Conservation (phyloP, 2,113 vertebrate genomes). For the Sitta europaea region DNA sequence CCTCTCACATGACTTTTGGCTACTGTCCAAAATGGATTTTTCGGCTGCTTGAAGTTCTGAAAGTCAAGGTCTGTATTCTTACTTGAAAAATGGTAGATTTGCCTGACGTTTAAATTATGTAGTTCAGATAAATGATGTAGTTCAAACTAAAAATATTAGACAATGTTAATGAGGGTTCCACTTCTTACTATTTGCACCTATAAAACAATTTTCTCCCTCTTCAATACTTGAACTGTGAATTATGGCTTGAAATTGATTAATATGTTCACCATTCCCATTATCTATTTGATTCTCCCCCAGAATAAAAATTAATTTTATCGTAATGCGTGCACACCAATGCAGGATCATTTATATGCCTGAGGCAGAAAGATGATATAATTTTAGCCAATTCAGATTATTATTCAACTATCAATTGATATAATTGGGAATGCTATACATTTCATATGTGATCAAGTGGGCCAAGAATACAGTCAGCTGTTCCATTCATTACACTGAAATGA, state of each 20-base stretch:
- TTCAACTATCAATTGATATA: constrained; percentile 34
- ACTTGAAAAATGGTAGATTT: constrained; percentile 29
- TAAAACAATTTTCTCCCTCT: constrained; percentile 17
- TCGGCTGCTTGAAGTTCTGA: not conserved
- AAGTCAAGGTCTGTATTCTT: not conserved
- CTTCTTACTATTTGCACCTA: constrained; percentile 49
- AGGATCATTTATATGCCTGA: constrained; percentile 15
- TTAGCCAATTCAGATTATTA: constrained; percentile 41
- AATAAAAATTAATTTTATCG: constrained; percentile 33
- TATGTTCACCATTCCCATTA: constrained; percentile 19
- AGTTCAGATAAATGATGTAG: constrained; percentile 18
- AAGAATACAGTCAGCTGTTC: not conserved
- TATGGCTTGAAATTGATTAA: constrained; percentile 53
- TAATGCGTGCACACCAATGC: not conserved
- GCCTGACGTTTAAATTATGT: constrained; percentile 41
- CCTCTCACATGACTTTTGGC: not conserved
- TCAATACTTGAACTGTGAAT: constrained; percentile 30
- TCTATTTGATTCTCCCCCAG: not conserved
- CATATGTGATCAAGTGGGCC: not conserved
- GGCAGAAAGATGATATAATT: constrained; percentile 23
- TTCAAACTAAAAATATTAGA: constrained; percentile 29
- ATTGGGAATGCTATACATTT: not conserved
- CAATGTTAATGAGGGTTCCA: constrained; percentile 10
- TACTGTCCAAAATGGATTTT: not conserved
- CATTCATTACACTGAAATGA: not conserved